Conservation (phyloP, 2,113 vertebrate genomes). For the Daboia siamensis region DNA sequence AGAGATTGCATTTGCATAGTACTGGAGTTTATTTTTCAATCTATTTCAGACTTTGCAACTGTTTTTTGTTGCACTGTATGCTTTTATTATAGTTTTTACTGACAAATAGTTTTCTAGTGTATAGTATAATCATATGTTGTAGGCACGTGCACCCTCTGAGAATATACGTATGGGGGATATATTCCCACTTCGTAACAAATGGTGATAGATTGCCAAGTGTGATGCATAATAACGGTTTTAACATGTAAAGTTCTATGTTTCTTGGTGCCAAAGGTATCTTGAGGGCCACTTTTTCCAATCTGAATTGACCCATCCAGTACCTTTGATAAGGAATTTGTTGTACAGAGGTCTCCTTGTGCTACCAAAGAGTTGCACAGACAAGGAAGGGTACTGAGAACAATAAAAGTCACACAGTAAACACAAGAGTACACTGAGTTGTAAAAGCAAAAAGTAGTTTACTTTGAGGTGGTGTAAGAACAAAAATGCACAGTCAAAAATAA, state of each 20-base stretch:
- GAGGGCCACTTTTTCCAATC: background rate
- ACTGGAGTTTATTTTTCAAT: background rate
- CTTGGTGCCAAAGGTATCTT: background rate
- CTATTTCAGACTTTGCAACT: background rate
- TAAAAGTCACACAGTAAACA: too few relatives aligned
- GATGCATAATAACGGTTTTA: background rate
- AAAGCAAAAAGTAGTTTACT: too few relatives aligned
- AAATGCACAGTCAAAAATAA: too few relatives aligned
- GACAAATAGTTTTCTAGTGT: background rate
- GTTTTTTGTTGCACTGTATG: background rate
- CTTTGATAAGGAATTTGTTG: too few relatives aligned
- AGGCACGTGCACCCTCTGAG: background rate
- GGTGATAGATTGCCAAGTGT: background rate
- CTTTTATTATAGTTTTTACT: background rate
- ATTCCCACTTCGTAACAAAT: background rate
- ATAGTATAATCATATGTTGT: background rate
- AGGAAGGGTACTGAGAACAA: too few relatives aligned
- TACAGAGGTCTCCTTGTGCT: too few relatives aligned
- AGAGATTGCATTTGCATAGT: background rate
- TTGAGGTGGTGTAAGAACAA: too few relatives aligned
- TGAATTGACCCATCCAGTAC: background rate
- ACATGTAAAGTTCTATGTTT: background rate
- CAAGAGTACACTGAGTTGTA: too few relatives aligned
- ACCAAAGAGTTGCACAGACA: too few relatives aligned
- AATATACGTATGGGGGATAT: background rate